phyloP scores from a whole-genome alignment of 2,888 invertebrate species.

The Hypena proboscidalis region DNA sequence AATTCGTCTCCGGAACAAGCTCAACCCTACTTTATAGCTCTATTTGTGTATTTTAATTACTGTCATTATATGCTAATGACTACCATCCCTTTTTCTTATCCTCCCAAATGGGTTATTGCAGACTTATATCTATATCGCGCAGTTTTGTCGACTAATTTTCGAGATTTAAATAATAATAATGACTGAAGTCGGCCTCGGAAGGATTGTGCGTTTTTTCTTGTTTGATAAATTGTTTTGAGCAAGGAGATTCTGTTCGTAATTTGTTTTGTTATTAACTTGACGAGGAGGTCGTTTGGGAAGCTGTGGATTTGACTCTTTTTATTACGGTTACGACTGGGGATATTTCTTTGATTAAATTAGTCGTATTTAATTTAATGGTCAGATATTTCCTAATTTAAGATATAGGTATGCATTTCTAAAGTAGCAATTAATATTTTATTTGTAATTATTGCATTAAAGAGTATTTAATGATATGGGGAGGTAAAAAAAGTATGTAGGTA shows the following conservation, averaged over 20 bases:
- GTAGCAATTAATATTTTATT: too few relatives aligned
- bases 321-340: slow-evolving; percentile 26
- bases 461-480: too few relatives aligned
- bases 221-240: slow-evolving; percentile 79
- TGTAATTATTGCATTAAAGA: too few relatives aligned
- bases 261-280: slow-evolving; percentile 82
- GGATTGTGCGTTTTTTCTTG: slow-evolving; percentile 67
- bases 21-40: slow-evolving; percentile 86
- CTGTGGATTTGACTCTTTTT: slow-evolving; percentile 64
- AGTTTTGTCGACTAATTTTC: slow-evolving; percentile 73
- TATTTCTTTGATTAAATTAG: slow-evolving; percentile 6
- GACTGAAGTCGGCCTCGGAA: slow-evolving; percentile 53
- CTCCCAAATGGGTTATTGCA: slow-evolving; percentile 83
- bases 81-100: slow-evolving; percentile 86
- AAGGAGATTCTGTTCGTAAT: slow-evolving; percentile 70
- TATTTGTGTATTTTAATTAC: slow-evolving; percentile 91
- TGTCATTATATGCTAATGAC: slow-evolving; percentile 88
- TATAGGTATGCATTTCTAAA: too few relatives aligned
- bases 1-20: too few relatives aligned
- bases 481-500: too few relatives aligned
- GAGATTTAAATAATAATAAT: slow-evolving; percentile 83
- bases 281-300: slow-evolving; percentile 74
- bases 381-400: too few relatives aligned
- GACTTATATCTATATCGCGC: slow-evolving; percentile 79
- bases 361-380: slow-evolving; percentile 1